Conservation (phyloP, 2,797 vertebrate species). For the Spinus pinus region DNA sequence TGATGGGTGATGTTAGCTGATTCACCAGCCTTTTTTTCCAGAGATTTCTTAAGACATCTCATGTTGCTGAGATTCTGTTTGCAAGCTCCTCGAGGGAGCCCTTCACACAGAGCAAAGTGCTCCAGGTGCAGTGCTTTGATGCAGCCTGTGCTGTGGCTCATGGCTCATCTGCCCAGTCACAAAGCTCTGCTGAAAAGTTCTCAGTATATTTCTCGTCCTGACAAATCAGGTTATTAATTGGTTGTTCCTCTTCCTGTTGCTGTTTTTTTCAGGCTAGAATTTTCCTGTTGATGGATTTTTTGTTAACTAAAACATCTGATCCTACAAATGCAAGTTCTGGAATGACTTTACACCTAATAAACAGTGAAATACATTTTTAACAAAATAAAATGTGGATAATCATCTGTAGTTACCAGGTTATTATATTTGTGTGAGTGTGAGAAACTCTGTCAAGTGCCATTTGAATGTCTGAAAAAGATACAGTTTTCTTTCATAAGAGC, state of each 20-base stretch:
- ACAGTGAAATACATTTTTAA: not conserved
- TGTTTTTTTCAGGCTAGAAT: not conserved
- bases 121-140: not conserved
- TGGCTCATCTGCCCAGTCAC: not conserved
- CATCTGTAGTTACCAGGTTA: not conserved
- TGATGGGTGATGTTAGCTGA: not conserved
- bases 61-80: not conserved
- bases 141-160: not conserved
- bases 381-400: not conserved
- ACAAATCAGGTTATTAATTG: not conserved
- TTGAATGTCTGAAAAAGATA: not conserved
- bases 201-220: not conserved
- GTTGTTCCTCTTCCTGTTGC: not conserved
- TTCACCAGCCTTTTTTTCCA: not conserved
- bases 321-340: not conserved
- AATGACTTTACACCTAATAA: not conserved
- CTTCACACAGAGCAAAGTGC: not conserved
- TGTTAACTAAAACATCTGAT: not conserved
- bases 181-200: not conserved
- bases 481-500: not conserved
- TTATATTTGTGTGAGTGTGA: not conserved
- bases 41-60: not conserved
- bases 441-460: not conserved
- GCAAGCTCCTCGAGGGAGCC: not conserved
- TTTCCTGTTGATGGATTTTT: not conserved